Evolutionary conservation across 2,113 vertebrate genomes (phyloP), one percentile per base, ranked within the genome.

Genomic region (Regulus satrapa): DNA sequence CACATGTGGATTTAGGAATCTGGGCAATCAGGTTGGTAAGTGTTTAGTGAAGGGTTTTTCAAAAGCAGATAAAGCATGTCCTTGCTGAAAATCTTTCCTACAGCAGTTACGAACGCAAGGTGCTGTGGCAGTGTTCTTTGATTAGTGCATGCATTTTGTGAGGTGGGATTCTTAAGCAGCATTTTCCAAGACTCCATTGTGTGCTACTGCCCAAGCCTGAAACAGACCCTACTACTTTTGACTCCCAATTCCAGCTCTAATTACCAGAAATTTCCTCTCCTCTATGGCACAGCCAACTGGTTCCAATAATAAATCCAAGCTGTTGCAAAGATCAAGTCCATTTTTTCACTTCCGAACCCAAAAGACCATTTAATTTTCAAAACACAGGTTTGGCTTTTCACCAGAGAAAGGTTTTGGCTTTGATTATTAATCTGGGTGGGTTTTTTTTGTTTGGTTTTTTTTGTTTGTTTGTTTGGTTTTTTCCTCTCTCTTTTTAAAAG

Each of bases 221-320:
- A 76, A 36, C 51, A 80, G 68, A 80, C 38, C 80, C 55, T 55
- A 15, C 55, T 4, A 11, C 87, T 96, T 41, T 81, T 75, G 62
- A 85, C 52, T 82, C 85, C 77, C 58, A 36, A 62, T 78, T 72
- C 85, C 63, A 82, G 52, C 56, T 89, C 88, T 85, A 81, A 89
- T 91, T 74, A 89, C 87, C 92, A 92, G 77, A 84, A 91, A 86
- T 95, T 87, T 94, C 92, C 85, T 89, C 46, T 86, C 73, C 76
- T 78, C 76, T 51, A 61, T 94, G 93, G 91, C 93, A 95, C 82
- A 94, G 89, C 54, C 83, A 94, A 68, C 71, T 73, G 94, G 52
- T 85, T 96, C 75, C 91, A 94, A 76, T 90, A 88, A 95, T 72
- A 95, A 94, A 92, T 79, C 67, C 93, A 96, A 96, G 83, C 83